Base-by-base conservation (phyloP, 2,888 invertebrate genomes). In the Timema podura region DNA sequence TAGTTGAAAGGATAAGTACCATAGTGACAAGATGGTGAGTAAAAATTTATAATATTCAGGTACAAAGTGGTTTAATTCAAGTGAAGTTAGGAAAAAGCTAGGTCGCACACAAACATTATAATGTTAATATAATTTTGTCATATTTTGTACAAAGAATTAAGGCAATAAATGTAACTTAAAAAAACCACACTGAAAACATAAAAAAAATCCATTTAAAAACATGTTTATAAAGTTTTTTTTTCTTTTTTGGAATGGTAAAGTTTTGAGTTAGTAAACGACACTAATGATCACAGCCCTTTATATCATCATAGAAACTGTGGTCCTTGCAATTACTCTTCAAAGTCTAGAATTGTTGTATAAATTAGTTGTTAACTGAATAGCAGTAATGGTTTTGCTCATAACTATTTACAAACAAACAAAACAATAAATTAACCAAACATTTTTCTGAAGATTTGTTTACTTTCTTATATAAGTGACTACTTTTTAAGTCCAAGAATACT, bases 141-240 rank as follows among this genome's bases (percentile, higher is more conserved):
- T 61, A 61, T 61, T 61, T 61, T 61, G 61, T 61, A 61, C 61
- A 61, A 61, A 61, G 61, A 61, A 61, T 16, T 44, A 61, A 44
- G 30, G 11, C 44, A 44, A 61, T 30, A 57, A 57, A 15, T 30
- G 30, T 30, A 30, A 30, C 30, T 30, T 16, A 57, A 30, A 57
- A 15, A 13, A 57, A 57, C 61, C 30, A 61, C 61, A 44, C 30
- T 61, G 11, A 61, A 16, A 61, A 61, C 61, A 30, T 61, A 61
- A 61, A 61, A 30, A 16, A 61, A 44, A 61, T 61, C 61, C 30
- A 16, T 2, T 30, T 30, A 30, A 30, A 30, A 30, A 30, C 30
- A 3, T 30, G 30, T 61, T 61, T 61, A 30, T 11, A 61, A 61
- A 30, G 30, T 61, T 61, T 13, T 44, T 61, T 61, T 61, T 13